phyloP scores from a whole-genome alignment of 1,140 invertebrate genomes.

The Scaptodrosophila lebanonensis region DNA sequence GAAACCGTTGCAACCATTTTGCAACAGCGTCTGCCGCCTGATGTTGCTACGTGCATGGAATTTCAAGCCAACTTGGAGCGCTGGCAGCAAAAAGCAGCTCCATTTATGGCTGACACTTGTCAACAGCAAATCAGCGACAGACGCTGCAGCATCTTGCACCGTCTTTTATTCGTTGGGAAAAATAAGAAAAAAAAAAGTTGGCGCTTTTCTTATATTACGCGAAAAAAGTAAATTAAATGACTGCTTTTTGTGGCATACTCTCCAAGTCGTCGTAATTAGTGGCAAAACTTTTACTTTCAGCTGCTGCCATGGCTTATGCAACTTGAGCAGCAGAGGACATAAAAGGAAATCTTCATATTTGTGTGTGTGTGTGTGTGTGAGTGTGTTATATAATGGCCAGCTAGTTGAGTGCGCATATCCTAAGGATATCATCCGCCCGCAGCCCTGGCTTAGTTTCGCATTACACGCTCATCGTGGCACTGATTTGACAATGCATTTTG shows the following conservation, averaged over 20 bases:
- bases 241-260: constrained; percentile 5
- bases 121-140: constrained; percentile 9
- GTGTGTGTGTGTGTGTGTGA: not conserved
- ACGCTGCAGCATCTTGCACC: constrained; percentile 16
- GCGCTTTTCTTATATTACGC: too few species aligned
- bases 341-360: constrained; percentile 18
- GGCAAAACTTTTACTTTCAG: constrained; percentile 27
- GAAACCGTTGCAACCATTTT: too few species aligned
- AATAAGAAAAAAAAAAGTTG: too few species aligned
- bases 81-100: constrained; percentile 5
- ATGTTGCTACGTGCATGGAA: constrained; percentile 4
- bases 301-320: constrained; percentile 20
- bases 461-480: too few species aligned
- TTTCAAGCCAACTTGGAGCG: constrained; percentile 17
- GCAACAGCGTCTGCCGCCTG: too few species aligned
- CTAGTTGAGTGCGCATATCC: not conserved
- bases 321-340: constrained; percentile 16
- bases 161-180: too few species aligned
- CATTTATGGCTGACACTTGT: constrained; percentile 38
- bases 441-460: too few species aligned
- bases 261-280: constrained; percentile 7
- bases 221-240: too few species aligned
- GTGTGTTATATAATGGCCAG: constrained; percentile 3
- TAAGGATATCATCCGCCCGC: not conserved
- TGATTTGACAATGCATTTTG: too few species aligned